phyloP scores from a whole-genome alignment of 2,113 vertebrate species.

The Tupaia chinensis region DNA sequence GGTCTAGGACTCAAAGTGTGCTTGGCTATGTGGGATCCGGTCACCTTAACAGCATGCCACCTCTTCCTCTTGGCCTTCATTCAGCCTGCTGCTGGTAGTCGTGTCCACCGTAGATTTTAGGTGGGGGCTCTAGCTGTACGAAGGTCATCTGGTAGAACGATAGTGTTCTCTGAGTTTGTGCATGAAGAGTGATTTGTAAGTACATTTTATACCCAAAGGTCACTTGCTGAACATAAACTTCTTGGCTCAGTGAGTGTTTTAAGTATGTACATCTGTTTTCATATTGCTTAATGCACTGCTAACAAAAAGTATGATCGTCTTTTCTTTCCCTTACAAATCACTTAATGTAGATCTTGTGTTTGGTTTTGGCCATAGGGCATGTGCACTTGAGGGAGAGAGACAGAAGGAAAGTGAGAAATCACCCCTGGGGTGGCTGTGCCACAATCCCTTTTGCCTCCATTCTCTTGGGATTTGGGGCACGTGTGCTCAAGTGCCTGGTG shows the following conservation, averaged over 20 bases:
- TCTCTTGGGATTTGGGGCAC: no score
- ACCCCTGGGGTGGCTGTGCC: no score
- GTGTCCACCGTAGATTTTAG: background rate
- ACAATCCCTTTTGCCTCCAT: no score
- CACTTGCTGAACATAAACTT: background rate
- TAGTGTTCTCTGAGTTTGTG: background rate
- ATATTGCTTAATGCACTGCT: background rate
- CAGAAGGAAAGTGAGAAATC: no score
- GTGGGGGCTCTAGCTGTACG: background rate
- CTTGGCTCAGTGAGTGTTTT: background rate
- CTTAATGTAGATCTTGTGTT: no score
- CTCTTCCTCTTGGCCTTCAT: background rate
- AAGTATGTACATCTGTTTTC: background rate
- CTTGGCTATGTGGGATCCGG: no score
- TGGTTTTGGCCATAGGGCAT: background rate
- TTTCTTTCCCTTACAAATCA: background rate
- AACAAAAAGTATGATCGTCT: background rate
- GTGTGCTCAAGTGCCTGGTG: no score
- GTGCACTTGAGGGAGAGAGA: no score
- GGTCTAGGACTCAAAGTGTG: no score
- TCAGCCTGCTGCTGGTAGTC: background rate
- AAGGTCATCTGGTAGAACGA: background rate
- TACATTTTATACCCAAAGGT: background rate
- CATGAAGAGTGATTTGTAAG: background rate
- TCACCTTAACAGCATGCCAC: no score